Base-by-base conservation (phyloP, 1,140 invertebrate genomes). In the Aleiodes sp. region DNA sequence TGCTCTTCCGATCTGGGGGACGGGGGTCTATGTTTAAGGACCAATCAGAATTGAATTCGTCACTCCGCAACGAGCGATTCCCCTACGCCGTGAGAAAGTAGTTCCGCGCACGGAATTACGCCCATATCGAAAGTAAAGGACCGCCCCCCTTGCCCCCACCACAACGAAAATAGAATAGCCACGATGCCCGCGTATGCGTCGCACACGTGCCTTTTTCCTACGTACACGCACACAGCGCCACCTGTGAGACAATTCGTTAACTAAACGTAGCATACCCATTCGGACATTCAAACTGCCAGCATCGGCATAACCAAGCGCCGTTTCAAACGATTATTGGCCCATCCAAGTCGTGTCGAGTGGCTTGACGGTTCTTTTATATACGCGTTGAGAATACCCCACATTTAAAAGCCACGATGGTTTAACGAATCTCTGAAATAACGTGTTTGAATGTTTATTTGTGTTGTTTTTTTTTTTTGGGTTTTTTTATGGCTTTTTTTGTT, bases 11-110 rank as follows among this genome's bases (percentile, higher is more conserved):
- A 75, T 76, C 73, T 79, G 73, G 71, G 73, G 77, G 78, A 77
- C 75, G 82, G 82, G 81, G 82, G 83, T 81, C 76, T 84, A 82
- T 83, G 83, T 79, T 84, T 85, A 84, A 84, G 82, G 79, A 85
- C 84, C 84, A 86, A 86, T 86, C 84, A 80, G 84, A 84, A 86
- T 84, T 84, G 83, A 85, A 86, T 86, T 86, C 84, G 84, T 86
- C 83, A 85, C 83, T 79, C n/a, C 84, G 77, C 78, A 67, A 76
- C 78, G 74, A 73, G 78, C 78, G 46, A 76, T 76, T 74, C 74
- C 75, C 75, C 79, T 84, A 79, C 82, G 83, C 83, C 72, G 68
- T 75, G 79, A 64, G 75, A 84, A 84, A 85, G 77, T 86, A 80
- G 83, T 82, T 77, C 78, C 75, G 70, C 71, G 65, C 64, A n/a